phyloP scores from a whole-genome alignment of 2,797 vertebrate species.

The Xyrichtys novacula region DNA sequence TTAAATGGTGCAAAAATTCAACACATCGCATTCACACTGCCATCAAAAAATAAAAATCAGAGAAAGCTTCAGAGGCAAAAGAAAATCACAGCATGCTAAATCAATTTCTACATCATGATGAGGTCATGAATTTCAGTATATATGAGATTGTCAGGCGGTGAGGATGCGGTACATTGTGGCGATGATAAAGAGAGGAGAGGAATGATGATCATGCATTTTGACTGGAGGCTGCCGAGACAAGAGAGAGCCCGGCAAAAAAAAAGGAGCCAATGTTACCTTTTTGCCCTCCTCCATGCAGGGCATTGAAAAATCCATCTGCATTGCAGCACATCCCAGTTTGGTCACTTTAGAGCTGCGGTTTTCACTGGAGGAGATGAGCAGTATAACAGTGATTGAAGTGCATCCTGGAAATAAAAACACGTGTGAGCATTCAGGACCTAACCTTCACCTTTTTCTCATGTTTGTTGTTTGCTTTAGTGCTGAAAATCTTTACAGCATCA shows the following conservation, averaged over 20 bases:
- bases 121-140: conserved; percentile 80
- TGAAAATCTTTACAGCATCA: not conserved
- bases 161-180: conserved; percentile 63
- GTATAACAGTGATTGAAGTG: conserved; percentile 55
- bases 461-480: conserved; percentile 11
- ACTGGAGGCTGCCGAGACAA: conserved; percentile 75
- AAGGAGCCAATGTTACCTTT: conserved; percentile 69
- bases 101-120: conserved; percentile 83
- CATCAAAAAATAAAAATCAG: conserved; percentile 70
- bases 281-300: conserved; percentile 70
- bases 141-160: conserved; percentile 76
- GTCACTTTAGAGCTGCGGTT: conserved; percentile 62
- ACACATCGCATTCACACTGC: conserved; percentile 61
- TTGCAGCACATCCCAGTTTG: conserved; percentile 78
- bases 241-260: conserved; percentile 67
- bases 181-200: conserved; percentile 72
- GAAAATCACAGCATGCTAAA: conserved; percentile 80
- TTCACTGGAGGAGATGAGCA: conserved; percentile 55
- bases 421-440: not conserved
- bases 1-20: conserved; percentile 57
- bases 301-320: conserved; percentile 82
- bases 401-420: conserved; percentile 8
- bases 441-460: conserved; percentile 12
- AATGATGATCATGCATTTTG: conserved; percentile 80
- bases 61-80: conserved; percentile 66